A percentile compares a stretch with the other conserved stretches of the same genome.
phyloP scores from a whole-genome alignment of 2,797 vertebrate species.

The Phylloscopus collybita region DNA sequence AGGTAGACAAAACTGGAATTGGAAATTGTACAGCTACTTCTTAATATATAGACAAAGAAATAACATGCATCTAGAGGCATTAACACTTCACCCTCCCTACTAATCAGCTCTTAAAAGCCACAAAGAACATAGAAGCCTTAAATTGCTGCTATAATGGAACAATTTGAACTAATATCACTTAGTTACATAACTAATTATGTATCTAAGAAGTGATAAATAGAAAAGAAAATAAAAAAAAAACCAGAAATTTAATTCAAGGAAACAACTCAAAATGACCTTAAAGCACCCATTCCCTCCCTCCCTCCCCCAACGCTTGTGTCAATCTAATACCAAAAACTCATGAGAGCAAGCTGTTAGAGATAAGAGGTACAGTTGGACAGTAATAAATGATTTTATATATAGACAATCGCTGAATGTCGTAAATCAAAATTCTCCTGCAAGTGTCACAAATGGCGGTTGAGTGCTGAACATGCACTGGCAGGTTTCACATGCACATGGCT shows the following conservation, averaged over 20 bases:
- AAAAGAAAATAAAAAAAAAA: background rate
- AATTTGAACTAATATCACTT: background rate
- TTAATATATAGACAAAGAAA: background rate
- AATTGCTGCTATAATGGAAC: background rate
- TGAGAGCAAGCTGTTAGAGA: background rate
- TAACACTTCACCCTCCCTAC: background rate
- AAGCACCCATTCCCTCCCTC: background rate
- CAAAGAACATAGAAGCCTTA: background rate
- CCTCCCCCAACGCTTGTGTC: background rate
- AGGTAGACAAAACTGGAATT: background rate
- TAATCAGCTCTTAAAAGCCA: background rate
- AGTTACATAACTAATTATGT: no score
- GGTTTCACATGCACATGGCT: background rate
- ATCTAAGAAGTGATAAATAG: background rate
- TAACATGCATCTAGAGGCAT: rapidly evolving
- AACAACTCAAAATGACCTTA: background rate
- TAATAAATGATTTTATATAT: background rate
- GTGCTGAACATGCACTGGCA: background rate
- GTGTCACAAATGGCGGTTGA: background rate
- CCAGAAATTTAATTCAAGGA: background rate
- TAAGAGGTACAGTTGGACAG: background rate
- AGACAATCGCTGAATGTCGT: background rate
- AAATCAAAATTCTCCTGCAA: background rate
- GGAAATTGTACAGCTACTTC: background rate
- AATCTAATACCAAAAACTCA: background rate